A percentile compares a stretch with the other conserved stretches of the same genome.
Evolutionary conservation across 2,888 invertebrate genomes (phyloP).

Genomic region (Nomada hirtipes): DNA sequence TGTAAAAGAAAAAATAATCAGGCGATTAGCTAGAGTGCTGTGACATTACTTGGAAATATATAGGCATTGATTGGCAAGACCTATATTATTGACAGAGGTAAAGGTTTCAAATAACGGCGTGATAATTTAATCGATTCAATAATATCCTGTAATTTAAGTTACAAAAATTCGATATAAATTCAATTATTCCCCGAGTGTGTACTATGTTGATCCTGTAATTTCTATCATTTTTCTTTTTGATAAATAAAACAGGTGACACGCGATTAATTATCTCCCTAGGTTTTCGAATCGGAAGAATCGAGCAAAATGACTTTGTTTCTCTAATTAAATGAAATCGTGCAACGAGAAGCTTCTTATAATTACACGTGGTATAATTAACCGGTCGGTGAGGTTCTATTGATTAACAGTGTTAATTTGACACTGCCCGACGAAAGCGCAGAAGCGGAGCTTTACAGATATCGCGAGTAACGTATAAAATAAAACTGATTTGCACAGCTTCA

Average conservation of each 20-base stretch:
- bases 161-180: no score
- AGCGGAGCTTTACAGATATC: not conserved
- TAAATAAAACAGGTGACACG: not conserved
- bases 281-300: not conserved
- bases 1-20: conserved; percentile 49
- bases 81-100: no score
- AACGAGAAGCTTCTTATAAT: not conserved
- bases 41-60: not conserved
- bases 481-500: not conserved
- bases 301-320: not conserved
- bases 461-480: not conserved
- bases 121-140: no score
- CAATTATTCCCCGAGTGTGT: not conserved
- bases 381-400: conserved; percentile 3
- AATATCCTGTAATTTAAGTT: no score
- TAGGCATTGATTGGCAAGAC: no score
- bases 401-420: not conserved
- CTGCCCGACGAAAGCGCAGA: not conserved
- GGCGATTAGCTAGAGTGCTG: no score
- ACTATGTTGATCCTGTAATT: no score
- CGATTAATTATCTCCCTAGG: not conserved
- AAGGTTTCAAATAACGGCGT: no score
- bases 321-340: not conserved
- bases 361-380: conserved; percentile 6
- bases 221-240: not conserved